Evolutionary conservation across 2,113 vertebrate genomes (phyloP).

Genomic region (Saguinus midas): DNA sequence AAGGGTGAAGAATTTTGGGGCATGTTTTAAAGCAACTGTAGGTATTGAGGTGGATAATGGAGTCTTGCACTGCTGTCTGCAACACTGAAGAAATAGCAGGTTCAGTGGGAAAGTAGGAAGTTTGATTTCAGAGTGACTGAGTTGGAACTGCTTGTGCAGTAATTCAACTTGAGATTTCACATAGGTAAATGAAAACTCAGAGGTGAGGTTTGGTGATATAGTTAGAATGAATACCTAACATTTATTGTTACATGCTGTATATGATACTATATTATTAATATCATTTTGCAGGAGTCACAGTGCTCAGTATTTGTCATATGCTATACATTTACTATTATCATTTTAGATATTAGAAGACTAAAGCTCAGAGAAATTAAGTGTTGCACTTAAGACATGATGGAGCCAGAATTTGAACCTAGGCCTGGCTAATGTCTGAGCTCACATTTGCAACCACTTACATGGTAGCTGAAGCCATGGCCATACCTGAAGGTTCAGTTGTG

Average conservation of each 20-base stretch:
- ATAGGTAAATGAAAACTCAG: background rate
- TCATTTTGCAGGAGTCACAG: background rate
- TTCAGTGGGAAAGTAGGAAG: background rate
- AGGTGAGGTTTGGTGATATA: background rate
- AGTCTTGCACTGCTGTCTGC: background rate
- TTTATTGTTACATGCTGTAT: background rate
- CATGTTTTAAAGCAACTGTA: background rate
- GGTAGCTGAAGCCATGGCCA: background rate
- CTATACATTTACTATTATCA: background rate
- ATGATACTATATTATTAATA: background rate
- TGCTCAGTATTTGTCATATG: background rate
- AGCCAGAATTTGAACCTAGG: background rate
- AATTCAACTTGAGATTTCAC: background rate
- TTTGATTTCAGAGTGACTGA: background rate
- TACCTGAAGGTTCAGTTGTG: background rate
- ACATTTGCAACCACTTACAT: background rate
- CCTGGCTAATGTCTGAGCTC: background rate
- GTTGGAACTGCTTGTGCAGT: background rate
- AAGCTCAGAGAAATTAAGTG: background rate
- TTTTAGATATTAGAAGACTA: background rate
- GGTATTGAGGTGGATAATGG: background rate
- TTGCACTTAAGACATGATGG: background rate
- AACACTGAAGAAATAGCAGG: background rate
- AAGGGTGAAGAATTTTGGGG: background rate
- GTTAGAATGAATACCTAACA: background rate